Conservation (phyloP, 2,888 invertebrate genomes). For the Limnephilus lunatus region DNA sequence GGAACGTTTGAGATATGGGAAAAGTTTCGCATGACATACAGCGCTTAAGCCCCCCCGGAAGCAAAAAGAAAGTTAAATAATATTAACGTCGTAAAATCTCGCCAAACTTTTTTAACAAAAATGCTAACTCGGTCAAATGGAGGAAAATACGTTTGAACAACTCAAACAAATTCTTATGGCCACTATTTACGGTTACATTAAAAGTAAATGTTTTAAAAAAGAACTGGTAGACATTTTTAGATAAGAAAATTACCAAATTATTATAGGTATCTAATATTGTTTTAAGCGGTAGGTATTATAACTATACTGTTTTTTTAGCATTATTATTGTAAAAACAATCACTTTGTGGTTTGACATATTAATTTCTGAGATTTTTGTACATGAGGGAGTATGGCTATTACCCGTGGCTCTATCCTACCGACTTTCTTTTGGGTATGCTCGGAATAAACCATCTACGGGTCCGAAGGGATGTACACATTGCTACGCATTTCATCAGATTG, state of each 20-base stretch:
- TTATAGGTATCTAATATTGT: too few relatives aligned
- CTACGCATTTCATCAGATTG: too few relatives aligned
- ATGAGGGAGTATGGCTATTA: too few relatives aligned
- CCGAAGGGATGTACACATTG: too few relatives aligned
- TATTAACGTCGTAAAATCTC: slow-evolving; percentile 42
- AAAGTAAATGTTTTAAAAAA: background rate
- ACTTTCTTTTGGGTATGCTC: too few relatives aligned
- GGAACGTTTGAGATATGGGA: slow-evolving; percentile 42
- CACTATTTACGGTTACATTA: background rate
- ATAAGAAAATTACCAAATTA: background rate
- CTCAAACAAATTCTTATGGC: background rate
- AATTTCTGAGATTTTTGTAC: too few relatives aligned
- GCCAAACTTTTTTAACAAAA: slow-evolving; percentile 7
- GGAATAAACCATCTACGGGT: too few relatives aligned
- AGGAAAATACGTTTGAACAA: slow-evolving; percentile 31
- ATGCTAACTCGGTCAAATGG: slow-evolving; percentile 38
- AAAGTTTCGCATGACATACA: slow-evolving; percentile 45
- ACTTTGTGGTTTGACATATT: too few relatives aligned
- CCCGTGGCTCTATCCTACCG: too few relatives aligned
- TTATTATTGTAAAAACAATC: too few relatives aligned
- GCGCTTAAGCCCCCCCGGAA: slow-evolving; percentile 48
- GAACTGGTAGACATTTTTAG: background rate
- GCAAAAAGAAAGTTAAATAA: slow-evolving; percentile 45
- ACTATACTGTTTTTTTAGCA: too few relatives aligned
- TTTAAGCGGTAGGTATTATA: too few relatives aligned